Conservation (phyloP, 1,140 invertebrate genomes). For the Lepidotrigona ventralis region DNA sequence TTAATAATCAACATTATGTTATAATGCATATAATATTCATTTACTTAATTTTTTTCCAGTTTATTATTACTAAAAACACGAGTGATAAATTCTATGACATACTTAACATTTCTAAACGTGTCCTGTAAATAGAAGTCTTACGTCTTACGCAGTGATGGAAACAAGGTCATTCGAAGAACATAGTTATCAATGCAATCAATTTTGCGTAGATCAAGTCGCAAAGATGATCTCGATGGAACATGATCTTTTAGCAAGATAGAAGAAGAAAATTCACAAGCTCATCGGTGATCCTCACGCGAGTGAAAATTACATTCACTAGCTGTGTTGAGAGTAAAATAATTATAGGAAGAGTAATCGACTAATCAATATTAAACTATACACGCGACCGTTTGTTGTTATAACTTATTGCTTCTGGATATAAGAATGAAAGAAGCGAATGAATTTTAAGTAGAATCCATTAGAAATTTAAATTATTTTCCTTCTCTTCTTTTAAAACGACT, state of each 20-base stretch:
- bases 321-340: constrained; percentile 26
- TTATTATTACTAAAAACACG: neutral
- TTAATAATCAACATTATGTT: no score
- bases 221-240: neutral
- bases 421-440: neutral
- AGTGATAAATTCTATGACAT: neutral
- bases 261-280: neutral
- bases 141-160: neutral
- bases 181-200: neutral
- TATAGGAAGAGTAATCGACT: constrained; percentile 40
- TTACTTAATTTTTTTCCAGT: neutral
- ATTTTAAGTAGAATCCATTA: neutral
- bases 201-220: neutral
- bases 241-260: constrained; percentile 7
- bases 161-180: neutral
- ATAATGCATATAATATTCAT: neutral
- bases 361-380: constrained; percentile 42
- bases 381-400: neutral
- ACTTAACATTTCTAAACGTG: neutral
- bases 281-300: neutral
- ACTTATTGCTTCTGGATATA: neutral
- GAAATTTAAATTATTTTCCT: neutral
- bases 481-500: no score
- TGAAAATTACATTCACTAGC: neutral
- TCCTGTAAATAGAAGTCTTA: no score